A percentile compares a stretch with the other conserved stretches of the same genome.
Evolutionary conservation across 2,888 invertebrate species (phyloP).

Genomic region (Tachina lurida): DNA sequence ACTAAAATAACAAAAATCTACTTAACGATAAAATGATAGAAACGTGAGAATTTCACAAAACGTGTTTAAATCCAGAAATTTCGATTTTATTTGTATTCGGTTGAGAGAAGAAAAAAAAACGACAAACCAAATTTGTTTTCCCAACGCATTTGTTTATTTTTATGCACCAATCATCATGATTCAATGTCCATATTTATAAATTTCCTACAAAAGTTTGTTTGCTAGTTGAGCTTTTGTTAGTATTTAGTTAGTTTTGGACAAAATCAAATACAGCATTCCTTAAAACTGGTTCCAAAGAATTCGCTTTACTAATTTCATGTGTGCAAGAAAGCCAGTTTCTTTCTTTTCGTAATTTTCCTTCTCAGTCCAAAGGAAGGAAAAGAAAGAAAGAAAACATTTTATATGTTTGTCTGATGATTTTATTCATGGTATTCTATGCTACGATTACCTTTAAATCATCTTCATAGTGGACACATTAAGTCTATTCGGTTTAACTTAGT

Average conservation of each 20-base stretch:
- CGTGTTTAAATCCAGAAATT: slow-evolving; percentile 57
- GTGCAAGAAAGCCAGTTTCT: slow-evolving; percentile 16
- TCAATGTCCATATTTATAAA: neutral
- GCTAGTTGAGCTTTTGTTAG: neutral
- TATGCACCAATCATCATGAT: slow-evolving; percentile 3
- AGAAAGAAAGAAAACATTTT: neutral
- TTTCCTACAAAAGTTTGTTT: neutral
- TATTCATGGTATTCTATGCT: neutral
- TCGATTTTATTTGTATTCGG: slow-evolving; percentile 23
- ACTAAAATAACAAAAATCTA: slow-evolving; percentile 10
- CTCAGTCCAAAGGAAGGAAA: neutral
- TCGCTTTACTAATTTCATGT: slow-evolving; percentile 6
- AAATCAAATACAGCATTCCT: slow-evolving; percentile 35
- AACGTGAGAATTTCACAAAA: slow-evolving; percentile 57
- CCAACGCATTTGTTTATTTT: neutral
- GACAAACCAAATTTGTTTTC: neutral
- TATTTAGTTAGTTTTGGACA: slow-evolving; percentile 2
- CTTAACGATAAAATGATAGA: slow-evolving; percentile 37
- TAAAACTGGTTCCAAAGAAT: slow-evolving; percentile 49
- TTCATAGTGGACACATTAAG: slow-evolving; percentile 24
- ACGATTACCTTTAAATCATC: slow-evolving; percentile 17
- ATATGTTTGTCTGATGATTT: neutral
- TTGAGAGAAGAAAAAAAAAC: neutral
- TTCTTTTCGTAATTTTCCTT: neutral
- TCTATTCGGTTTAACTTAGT: slow-evolving; percentile 3